Base-by-base conservation (phyloP, 2,113 vertebrate genomes). In the Lepus timidus region DNA sequence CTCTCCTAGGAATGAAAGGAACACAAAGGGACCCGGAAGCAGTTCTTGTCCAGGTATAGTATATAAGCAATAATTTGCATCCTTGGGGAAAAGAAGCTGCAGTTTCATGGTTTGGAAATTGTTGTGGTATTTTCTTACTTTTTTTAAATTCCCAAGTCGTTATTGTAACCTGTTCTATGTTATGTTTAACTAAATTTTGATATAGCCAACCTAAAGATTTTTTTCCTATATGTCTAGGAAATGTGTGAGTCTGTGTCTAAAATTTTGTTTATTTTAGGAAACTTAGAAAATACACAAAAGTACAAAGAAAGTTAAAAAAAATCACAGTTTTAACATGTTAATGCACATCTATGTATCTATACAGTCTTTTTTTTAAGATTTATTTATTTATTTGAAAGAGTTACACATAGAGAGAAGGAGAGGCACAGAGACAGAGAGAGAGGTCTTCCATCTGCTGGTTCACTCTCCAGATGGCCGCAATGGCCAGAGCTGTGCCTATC, bases 1-100 rank as follows among this genome's bases (percentile, higher is more conserved):
- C 97, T 94, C 88, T 99, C 1, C 95, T 97, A 4, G 99, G 99
- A 14, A 91, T 99, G 90, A 97, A 95, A 2, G 98, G 98, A 31
- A 98, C 97, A 0, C 97, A 98, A 0, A 96, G 91, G 4, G 99
- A 99, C 85, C 95, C 98, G 0, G 98, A 98, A 65, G 99, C 99
- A 0, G 55, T 99, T 89, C 98, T 99, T 0, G 98, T 99, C 65
- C 99, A 99, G 99, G 99, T 99, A 93, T 76, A 90, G 4, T 4
- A 9, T 9, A 27, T 11, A 20, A 13, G 4, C 3, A 9, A 0
- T 10, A 19, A 3, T 2, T 76, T 79, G 3, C 70, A 86, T 92
- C 49, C 31, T 65, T 3, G 36, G 58, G 9, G 9, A 81, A 78
- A 51, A 64, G 33, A 64, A n/a, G 55, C 13, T 71, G 0, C 4